These are phyloP conservation scores for Heliopora coerulea DNA, from an alignment of 92 coral and sea anemone genomes.

Conservation along the genomic window DNA sequence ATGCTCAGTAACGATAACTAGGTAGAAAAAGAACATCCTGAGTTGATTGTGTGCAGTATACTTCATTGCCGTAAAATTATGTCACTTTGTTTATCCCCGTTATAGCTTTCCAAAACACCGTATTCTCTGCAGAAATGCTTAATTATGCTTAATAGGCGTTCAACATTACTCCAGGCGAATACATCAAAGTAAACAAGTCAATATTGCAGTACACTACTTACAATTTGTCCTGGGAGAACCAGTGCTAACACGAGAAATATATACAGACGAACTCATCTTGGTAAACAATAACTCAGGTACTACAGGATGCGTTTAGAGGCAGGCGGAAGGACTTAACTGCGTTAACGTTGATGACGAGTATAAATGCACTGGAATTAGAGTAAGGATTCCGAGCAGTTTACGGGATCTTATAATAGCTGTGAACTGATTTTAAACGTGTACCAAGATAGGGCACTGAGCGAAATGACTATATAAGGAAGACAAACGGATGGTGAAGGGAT, in stretches of 20 bases:
- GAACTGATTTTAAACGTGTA: not conserved
- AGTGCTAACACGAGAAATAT: conserved; percentile 30
- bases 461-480: conserved; percentile 27
- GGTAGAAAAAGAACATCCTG: too few relatives aligned
- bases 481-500: not conserved
- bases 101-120: too few relatives aligned
- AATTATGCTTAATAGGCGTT: too few relatives aligned
- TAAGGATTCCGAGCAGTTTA: not conserved
- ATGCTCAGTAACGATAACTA: too few relatives aligned
- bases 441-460: not conserved
- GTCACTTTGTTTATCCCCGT: too few relatives aligned
- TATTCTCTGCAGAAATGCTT: too few relatives aligned
- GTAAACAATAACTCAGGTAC: conserved; percentile 1
- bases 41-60: too few relatives aligned
- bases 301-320: not conserved
- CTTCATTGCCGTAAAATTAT: too few relatives aligned
- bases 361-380: not conserved
- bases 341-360: too few relatives aligned
- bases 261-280: conserved; percentile 32
- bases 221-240: conserved; percentile 11
- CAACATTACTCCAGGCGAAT: too few relatives aligned
- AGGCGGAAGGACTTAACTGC: too few relatives aligned
- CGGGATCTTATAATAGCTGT: not conserved
- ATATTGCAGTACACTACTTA: not conserved
- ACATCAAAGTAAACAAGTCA: too few relatives aligned